Conservation (phyloP, 2,113 vertebrate genomes). For the Zingel zingel region DNA sequence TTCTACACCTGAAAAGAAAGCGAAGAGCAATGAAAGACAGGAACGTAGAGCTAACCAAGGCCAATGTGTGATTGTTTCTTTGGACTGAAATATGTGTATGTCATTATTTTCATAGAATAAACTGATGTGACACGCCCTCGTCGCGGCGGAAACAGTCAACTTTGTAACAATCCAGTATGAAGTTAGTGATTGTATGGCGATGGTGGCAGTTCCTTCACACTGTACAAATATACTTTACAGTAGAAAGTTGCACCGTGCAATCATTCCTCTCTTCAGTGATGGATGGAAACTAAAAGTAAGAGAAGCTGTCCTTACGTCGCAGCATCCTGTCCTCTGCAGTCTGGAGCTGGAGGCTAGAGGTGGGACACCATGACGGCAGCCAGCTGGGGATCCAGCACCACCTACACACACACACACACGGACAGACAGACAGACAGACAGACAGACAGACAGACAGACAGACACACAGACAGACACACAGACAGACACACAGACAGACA, state of each 20-base stretch:
- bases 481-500: too few species aligned
- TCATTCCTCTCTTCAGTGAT: not conserved
- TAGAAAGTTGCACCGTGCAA: not conserved
- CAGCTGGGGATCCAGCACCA: conserved; percentile 92
- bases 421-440: too few species aligned
- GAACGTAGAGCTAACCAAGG: not conserved
- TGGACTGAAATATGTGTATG: not conserved
- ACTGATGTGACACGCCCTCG: not conserved
- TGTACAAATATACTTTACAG: too few species aligned
- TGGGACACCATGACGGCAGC: conserved; percentile 96
- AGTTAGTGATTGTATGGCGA: not conserved
- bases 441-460: too few species aligned
- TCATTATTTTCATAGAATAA: not conserved
- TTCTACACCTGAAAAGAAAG: conserved; percentile 85
- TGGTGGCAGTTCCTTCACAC: not conserved
- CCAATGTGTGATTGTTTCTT: not conserved
- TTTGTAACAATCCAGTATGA: too few species aligned
- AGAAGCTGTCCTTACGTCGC: conserved; percentile 85
- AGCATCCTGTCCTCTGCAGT: conserved; percentile 94
- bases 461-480: too few species aligned
- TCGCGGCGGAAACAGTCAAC: not conserved
- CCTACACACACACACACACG: conserved; percentile 75
- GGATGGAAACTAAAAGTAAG: not conserved
- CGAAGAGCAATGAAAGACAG: not conserved
- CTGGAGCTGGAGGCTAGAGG: conserved; percentile 90